Base-by-base conservation (phyloP, 2,113 vertebrate genomes). In the Prietella phreatophila region DNA sequence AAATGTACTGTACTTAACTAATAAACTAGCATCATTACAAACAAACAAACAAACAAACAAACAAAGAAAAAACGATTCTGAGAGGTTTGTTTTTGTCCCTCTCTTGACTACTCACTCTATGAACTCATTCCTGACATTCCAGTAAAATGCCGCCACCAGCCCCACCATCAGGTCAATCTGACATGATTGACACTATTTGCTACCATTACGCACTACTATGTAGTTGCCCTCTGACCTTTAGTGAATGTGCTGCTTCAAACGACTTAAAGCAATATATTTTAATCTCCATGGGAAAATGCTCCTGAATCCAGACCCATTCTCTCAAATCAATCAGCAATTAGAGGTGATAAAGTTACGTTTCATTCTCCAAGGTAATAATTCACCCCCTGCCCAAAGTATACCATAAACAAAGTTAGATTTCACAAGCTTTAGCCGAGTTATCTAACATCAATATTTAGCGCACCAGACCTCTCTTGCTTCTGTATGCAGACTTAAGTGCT, bases 131-230 rank as follows among this genome's bases (percentile, higher is more conserved):
- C 92, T 93, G 82, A 90, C 91, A 96, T 96, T 96, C 96, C 94
- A 92, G 88, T 79, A 86, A 86, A 92, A 94, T 91, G 91, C 91
- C 89, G 88, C 84, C 93, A 89, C 88, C 84, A 91, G 93, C 92
- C 93, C 92, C 89, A 89, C 93, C 92, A 93, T 89, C 90, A 91
- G 93, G 93, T 95, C 93, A 92, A 82, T 95, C 94, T 94, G 93
- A 91, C 89, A 91, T 95, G 96, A 96, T 94, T 96, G 96, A 96
- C 96, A 94, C 93, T 93, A 95, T 94, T 96, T 95, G 95, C 95
- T 95, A 95, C 95, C 94, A 96, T 95, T 96, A 95, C 94, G 93
- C 94, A 91, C 91, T 93, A 94, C 93, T 94, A 95, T 95, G 94
- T 91, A 86, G 94, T 95, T 96, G 94, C 91, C 95, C 95, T 95